Percentiles rank a stretch among this genome's conserved stretches.
phyloP scores from a whole-genome alignment of 2,113 vertebrate species.

The Kobus ellipsiprymnus region DNA sequence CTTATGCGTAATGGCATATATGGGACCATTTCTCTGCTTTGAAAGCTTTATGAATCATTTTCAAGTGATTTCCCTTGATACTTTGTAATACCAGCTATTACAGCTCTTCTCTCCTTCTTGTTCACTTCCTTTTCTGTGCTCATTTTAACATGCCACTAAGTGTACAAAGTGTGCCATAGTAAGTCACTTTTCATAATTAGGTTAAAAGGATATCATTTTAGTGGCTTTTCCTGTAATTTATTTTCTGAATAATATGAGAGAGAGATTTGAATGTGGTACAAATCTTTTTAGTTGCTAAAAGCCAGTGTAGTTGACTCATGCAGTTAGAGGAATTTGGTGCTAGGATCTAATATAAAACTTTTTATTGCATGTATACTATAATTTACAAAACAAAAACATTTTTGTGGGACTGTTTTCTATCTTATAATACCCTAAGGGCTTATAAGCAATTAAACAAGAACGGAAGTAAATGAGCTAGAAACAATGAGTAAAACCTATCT shows the following conservation, averaged over 20 bases:
- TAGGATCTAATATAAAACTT: neutral
- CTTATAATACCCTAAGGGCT: neutral
- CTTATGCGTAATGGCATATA: neutral
- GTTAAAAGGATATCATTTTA: neutral
- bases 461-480: neutral
- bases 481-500: neutral
- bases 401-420: neutral
- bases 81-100: neutral
- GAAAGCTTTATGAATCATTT: constrained; percentile 65
- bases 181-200: neutral
- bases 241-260: neutral
- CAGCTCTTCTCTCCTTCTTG: neutral
- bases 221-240: neutral
- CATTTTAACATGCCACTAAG: neutral
- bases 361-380: neutral
- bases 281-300: neutral
- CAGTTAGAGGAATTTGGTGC: neutral
- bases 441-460: neutral
- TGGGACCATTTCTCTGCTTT: constrained; percentile 3
- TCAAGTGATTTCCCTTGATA: constrained; percentile 26
- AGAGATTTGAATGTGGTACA: neutral
- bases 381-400: constrained; percentile 22
- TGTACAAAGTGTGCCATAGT: neutral
- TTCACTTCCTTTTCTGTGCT: neutral
- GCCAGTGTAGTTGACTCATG: neutral